phyloP scores from a whole-genome alignment of 2,888 invertebrate species.

The Neoascia interrupta region DNA sequence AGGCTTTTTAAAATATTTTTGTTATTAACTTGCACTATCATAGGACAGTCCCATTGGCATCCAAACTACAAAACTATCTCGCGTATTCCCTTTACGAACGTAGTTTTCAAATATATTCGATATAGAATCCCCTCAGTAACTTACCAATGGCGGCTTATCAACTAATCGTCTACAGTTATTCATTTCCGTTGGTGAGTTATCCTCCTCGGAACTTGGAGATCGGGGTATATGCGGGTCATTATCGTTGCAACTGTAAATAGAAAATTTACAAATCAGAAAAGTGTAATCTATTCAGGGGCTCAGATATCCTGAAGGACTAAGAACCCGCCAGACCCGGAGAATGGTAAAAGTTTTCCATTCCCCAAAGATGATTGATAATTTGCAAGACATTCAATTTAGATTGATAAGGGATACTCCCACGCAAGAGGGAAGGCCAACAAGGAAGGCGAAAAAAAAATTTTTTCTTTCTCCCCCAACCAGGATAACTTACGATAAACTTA shows the following conservation, averaged over 20 bases:
- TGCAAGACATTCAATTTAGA: constrained; percentile 59
- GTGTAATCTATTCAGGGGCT: neutral
- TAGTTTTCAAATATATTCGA: too few species aligned
- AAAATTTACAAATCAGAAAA: constrained; percentile 34
- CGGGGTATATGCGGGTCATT: constrained; percentile 73
- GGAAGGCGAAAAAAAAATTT: constrained; percentile 15
- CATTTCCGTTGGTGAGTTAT: constrained; percentile 92
- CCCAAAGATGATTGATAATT: constrained; percentile 66
- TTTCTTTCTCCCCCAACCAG: too few species aligned
- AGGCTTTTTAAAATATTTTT: too few species aligned
- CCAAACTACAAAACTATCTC: too few species aligned
- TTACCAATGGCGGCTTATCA: constrained; percentile 88
- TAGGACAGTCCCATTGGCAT: too few species aligned
- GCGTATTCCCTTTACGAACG: neutral
- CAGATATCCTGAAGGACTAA: too few species aligned
- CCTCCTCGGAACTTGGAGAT: constrained; percentile 88
- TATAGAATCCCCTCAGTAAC: too few species aligned
- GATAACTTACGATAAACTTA: constrained; percentile 73
- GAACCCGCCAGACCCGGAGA: neutral
- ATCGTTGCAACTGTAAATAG: constrained; percentile 69
- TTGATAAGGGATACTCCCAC: constrained; percentile 57
- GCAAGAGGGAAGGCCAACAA: neutral
- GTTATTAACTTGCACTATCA: too few species aligned
- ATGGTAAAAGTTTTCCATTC: constrained; percentile 42
- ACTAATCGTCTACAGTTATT: constrained; percentile 90